These are phyloP conservation scores for Mus musculus DNA, from an alignment of 2,113 vertebrate species.

Conservation along the genomic window DNA sequence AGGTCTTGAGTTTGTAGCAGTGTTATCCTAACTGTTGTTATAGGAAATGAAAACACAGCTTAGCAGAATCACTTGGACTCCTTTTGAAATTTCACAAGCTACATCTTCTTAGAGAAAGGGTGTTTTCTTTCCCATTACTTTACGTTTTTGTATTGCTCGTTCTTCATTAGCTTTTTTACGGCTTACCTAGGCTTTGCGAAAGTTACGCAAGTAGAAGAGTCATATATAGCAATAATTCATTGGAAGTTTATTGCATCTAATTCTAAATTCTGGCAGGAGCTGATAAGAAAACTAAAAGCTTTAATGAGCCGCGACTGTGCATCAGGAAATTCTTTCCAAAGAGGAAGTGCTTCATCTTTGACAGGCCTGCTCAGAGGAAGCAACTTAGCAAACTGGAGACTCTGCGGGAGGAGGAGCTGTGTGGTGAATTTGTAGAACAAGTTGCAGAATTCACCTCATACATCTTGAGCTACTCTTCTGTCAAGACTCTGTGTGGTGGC, in stretches of 20 bases:
- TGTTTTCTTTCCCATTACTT: background rate
- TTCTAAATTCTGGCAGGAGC: constrained; percentile 43
- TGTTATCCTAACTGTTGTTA: background rate
- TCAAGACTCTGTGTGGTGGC: constrained; percentile 76
- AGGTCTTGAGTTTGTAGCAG: background rate
- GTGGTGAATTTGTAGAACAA: constrained; percentile 66
- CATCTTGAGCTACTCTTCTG: constrained; percentile 55
- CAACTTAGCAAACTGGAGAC: constrained; percentile 67
- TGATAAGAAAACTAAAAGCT: background rate
- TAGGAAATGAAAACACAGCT: background rate
- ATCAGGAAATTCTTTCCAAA: constrained; percentile 78
- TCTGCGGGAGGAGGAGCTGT: constrained; percentile 64
- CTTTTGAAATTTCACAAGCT: background rate
- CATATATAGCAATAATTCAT: background rate
- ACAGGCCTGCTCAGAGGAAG: background rate
- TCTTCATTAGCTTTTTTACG: background rate
- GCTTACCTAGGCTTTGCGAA: background rate
- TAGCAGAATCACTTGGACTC: background rate
- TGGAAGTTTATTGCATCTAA: background rate
- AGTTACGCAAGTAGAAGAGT: background rate
- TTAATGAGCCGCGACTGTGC: constrained; percentile 73
- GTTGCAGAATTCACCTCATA: constrained; percentile 63
- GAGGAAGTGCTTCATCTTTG: constrained; percentile 83
- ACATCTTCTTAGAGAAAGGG: background rate
- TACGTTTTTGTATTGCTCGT: background rate